phyloP scores from a whole-genome alignment of 2,888 invertebrate genomes.

The Sminthurides aquaticus region DNA sequence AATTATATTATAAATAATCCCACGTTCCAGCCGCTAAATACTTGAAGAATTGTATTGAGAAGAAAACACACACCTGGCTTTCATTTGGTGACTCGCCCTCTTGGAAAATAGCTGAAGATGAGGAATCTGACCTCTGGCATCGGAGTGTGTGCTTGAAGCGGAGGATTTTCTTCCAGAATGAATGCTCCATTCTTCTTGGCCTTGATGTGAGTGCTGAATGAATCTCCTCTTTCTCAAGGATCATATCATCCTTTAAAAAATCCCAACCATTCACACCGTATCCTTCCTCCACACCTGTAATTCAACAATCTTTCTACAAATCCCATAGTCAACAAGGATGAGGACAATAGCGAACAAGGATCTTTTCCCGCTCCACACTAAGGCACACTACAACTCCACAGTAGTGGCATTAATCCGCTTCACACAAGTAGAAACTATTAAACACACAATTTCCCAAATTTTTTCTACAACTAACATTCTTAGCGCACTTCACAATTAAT shows the following conservation, averaged over 20 bases:
- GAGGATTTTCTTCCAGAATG: constrained; percentile 17
- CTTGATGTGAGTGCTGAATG: background rate
- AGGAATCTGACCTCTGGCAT: constrained; percentile 12
- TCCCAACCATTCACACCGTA: background rate
- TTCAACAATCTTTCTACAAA: background rate
- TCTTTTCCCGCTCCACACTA: too few relatives aligned
- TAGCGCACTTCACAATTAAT: too few relatives aligned
- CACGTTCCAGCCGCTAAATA: too few relatives aligned
- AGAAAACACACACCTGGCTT: constrained; percentile 17
- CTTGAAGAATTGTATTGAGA: too few relatives aligned
- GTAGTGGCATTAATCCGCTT: too few relatives aligned
- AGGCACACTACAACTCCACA: too few relatives aligned
- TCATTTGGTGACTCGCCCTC: constrained; percentile 10
- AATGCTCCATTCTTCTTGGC: constrained; percentile 12
- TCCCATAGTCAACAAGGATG: background rate
- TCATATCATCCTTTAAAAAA: background rate
- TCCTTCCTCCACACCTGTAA: background rate
- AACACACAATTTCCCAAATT: too few relatives aligned
- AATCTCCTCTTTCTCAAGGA: background rate
- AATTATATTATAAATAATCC: too few relatives aligned
- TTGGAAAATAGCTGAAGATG: constrained; percentile 7
- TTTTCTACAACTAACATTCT: too few relatives aligned
- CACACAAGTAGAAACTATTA: too few relatives aligned
- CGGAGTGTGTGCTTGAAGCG: background rate
- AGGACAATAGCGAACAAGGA: too few relatives aligned